Base-by-base conservation (phyloP, 2,797 vertebrate genomes). In the Agapornis canus region DNA sequence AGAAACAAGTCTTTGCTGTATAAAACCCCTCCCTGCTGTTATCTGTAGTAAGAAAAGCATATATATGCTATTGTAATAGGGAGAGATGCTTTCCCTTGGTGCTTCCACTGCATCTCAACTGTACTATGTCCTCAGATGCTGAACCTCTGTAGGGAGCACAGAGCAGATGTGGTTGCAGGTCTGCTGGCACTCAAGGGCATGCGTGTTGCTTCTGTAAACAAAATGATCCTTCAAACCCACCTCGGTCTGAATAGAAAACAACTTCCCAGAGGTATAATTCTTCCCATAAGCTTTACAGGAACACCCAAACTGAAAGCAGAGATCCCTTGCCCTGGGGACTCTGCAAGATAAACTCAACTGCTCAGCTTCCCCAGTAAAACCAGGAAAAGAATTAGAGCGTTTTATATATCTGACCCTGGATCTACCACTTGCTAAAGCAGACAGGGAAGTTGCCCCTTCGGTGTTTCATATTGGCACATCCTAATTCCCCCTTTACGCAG, bases 401-500 rank as follows among this genome's bases (percentile, higher is more conserved):
- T 86, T 78, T 75, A 0, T 79, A 15, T 68, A 65, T 77, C 70
- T 77, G 64, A 91, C 73, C 87, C 89, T 39, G 48, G 60, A 43
- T 82, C 84, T 0, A 7, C 82, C 81, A 52, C 85, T 94, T 35
- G 51, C 77, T 77, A 65, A 73, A 71, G 51, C 51, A 94, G 91
- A 64, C 66, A 61, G 92, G 35, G 56, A 43, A 68, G 94, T 90
- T 94, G 85, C 91, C 95, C 94, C 89, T 4, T 0, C 92, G 91
- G 68, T 84, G 73, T 92, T 96, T 96, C 48, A 60, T 91, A 92
- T 3, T 3, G 3, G 88, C 88, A 75, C 6, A 1, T 90, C 87
- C 81, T 82, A 95, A 81, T 95, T 96, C 93, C 69, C 79, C 84
- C 91, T 93, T 81, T 83, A 86, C 95, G 87, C 86, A 93, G 87